Conservation (phyloP, 2,113 vertebrate species). For the Camelus bactrianus region DNA sequence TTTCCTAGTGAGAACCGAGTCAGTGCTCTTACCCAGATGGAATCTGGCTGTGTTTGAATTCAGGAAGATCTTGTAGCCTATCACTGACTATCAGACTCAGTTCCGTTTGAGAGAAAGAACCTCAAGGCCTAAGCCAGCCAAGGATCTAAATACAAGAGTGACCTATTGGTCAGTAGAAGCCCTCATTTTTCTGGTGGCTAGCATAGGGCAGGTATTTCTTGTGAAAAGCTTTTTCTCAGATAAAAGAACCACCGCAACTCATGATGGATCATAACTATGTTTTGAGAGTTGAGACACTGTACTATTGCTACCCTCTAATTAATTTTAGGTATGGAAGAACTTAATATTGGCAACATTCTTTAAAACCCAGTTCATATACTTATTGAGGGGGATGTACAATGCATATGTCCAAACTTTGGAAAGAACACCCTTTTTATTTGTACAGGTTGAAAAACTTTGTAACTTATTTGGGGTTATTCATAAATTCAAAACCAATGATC, state of each 20-base stretch:
- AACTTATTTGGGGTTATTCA: conserved; percentile 68
- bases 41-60: conserved; percentile 97
- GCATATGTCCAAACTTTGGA: conserved; percentile 69
- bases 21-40: conserved; percentile 98
- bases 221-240: conserved; percentile 99
- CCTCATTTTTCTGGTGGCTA: conserved; percentile 97
- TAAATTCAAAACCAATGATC: conserved; percentile 75
- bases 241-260: conserved; percentile 97
- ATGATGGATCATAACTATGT: conserved; percentile 94
- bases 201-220: conserved; percentile 97
- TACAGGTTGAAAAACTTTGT: conserved; percentile 77
- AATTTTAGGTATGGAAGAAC: conserved; percentile 84
- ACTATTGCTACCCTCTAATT: conserved; percentile 79
- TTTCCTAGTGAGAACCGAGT: conserved; percentile 98
- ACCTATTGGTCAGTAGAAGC: conserved; percentile 99
- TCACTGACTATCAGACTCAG: conserved; percentile 98
- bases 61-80: conserved; percentile 96
- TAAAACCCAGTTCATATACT: conserved; percentile 71
- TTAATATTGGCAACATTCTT: conserved; percentile 83
- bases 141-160: conserved; percentile 97
- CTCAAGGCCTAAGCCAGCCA: conserved; percentile 96
- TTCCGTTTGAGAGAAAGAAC: conserved; percentile 97
- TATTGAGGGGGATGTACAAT: conserved; percentile 65
- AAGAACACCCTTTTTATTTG: conserved; percentile 80
- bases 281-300: conserved; percentile 66